These are phyloP conservation scores for Coelinius sp. DNA, from an alignment of 2,888 invertebrate genomes.

Conservation along the genomic window DNA sequence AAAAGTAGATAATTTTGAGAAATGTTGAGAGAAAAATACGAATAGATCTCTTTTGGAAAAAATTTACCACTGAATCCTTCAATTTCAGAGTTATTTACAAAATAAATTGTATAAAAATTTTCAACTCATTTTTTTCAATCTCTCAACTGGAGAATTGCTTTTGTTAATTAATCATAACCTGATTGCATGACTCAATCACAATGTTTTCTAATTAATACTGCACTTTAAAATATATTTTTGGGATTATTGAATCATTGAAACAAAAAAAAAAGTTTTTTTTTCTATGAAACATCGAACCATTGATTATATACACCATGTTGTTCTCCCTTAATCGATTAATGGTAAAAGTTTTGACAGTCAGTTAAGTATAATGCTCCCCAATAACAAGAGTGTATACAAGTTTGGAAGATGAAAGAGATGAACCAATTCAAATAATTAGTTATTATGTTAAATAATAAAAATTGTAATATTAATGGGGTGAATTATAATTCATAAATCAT, in stretches of 20 bases:
- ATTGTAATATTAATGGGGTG: not conserved
- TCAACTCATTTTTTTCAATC: not conserved
- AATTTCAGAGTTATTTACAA: not conserved
- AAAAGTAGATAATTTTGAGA: not conserved
- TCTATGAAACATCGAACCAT: conserved; percentile 1
- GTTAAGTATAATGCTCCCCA: conserved; percentile 7
- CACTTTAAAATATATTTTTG: not conserved
- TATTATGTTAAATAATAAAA: not conserved
- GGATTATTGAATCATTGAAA: not conserved
- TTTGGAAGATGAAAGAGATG: conserved; percentile 9
- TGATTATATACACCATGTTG: not conserved
- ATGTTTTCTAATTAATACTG: not conserved
- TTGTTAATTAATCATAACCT: not conserved
- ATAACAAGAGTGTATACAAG: not conserved
- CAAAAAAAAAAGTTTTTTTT: conserved; percentile 1
- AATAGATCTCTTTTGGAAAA: not conserved
- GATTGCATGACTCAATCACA: not conserved
- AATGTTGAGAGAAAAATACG: not conserved
- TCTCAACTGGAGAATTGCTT: not conserved
- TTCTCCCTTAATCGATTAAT: not conserved
- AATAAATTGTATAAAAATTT: not conserved
- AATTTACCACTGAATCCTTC: not conserved
- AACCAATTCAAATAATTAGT: not conserved
- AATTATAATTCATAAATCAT: not conserved
- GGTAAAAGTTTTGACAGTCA: conserved; percentile 17